Base-by-base conservation (phyloP, 2,113 vertebrate species). In the Prionailurus bengalensis region DNA sequence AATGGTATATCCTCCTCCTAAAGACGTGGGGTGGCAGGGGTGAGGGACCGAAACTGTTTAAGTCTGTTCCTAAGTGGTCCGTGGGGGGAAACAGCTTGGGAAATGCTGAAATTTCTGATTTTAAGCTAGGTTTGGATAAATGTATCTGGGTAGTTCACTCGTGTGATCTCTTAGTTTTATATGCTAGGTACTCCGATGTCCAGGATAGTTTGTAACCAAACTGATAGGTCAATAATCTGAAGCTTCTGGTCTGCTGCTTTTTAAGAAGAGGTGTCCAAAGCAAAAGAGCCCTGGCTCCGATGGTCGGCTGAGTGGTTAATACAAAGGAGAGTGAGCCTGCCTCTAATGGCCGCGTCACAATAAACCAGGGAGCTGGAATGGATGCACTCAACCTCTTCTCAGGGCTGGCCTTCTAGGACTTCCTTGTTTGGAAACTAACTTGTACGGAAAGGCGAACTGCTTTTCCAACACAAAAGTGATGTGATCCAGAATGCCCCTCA, bases 321-420 rank as follows among this genome's bases (percentile, higher is more conserved):
- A 1, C 7, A 1, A 2, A 19, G 53, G 79, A 68, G 1, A 39
- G 51, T 0, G 0, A 78, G 48, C 48, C 1, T 2, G 1, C 29
- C 53, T 83, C 39, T 29, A 2, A 33, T 1, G 17, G 45, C 15
- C 19, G 48, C 73, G 33, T 74, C 42, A 1, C 11, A 21, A 10
- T 3, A 17, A 5, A 55, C 25, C 51, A 1, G 12, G 45, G 76
- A 33, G 29, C 39, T 1, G 27, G 76, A 23, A n/a, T 0, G 27
- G 83, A 33, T 0, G 51, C 61, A 6, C 17, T 21, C n/a, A 0
- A 3, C 17, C 71, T 61, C n/a, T 70, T 83, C 16, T 10, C 45
- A 6, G 76, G 4, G 39, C 48, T 21, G 7, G 76, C 16, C 5
- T 68, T 27, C 83, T 74, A 16, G 7, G 61, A 39, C 31, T 71